Base-by-base conservation (phyloP, 2,888 invertebrate species). In the Ganaspis brasiliensis region DNA sequence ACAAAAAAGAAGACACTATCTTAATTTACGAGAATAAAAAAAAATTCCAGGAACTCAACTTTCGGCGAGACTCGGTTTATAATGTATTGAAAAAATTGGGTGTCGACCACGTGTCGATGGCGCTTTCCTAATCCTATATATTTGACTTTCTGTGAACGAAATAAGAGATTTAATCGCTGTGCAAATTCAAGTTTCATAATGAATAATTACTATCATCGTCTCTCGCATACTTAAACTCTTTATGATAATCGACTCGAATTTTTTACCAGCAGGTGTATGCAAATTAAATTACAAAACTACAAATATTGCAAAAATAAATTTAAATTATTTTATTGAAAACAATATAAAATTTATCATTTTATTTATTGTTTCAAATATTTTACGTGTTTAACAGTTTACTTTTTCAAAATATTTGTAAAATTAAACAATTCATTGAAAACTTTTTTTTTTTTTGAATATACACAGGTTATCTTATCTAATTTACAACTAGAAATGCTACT, bases 161-260 rank as follows among this genome's bases (percentile, higher is more conserved):
- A 67, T 45, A n/a, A n/a, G n/a, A 14, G 45, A 67, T 40, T 40
- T 21, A 14, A 63, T 40, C 21, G 63, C 21, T 21, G 40, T 21
- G 63, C 21, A 63, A 63, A 63, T 63, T 37, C 35, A 6, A 63
- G 63, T 63, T 40, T 63, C 63, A 63, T 63, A 63, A 63, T 63
- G 63, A 63, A 63, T 63, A 63, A 63, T 67, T 67, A 67, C 45
- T 49, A 45, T 49, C 67, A 67, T 67, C 26, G 67, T n/a, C 49
- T 24, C 45, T 67, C 45, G 45, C 45, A 45, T 49, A 67, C 67
- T 10, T 45, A 67, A n/a, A 67, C n/a, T n/a, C 67, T 4, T 31
- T 67, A 67, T 67, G 67, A n/a, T 45, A 45, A 67, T 67, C 24
- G 14, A 8, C 45, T 10, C 24, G 45, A 67, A 45, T 40, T 63